A percentile compares a stretch with the other conserved stretches of the same genome.
Conservation (phyloP, 2,888 invertebrate genomes). For the Himalopsyche tibetana region DNA sequence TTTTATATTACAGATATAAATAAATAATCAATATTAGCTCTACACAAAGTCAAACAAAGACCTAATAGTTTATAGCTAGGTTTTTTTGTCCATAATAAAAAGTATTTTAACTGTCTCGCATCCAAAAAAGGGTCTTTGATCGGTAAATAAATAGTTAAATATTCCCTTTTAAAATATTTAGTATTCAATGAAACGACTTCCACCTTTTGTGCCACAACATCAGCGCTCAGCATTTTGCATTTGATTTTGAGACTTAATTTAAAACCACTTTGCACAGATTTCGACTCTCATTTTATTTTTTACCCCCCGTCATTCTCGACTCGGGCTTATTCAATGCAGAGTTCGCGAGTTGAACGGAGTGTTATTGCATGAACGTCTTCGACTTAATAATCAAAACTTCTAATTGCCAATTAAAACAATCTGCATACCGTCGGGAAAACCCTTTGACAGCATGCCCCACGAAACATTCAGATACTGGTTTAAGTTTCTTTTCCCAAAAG, state of each 20-base stretch:
- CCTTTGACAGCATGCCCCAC: conserved; percentile 55
- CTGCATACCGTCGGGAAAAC: conserved; percentile 53
- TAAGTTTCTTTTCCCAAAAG: conserved; percentile 31
- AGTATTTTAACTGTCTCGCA: too few relatives aligned
- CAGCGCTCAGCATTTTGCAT: conserved; percentile 23
- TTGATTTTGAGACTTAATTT: conserved; percentile 40
- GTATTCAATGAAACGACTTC: not conserved
- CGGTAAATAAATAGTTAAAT: not conserved
- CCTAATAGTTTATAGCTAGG: too few relatives aligned
- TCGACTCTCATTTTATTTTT: conserved; percentile 33
- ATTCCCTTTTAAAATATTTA: not conserved
- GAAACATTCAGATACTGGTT: conserved; percentile 35
- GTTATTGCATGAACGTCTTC: conserved; percentile 58
- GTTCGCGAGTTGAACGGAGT: conserved; percentile 39
- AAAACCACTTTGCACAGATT: conserved; percentile 34
- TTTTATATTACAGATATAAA: too few relatives aligned
- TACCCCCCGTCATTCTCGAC: conserved; percentile 27
- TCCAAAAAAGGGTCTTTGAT: not conserved
- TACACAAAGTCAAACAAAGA: too few relatives aligned
- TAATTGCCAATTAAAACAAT: conserved; percentile 64
- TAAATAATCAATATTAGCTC: too few relatives aligned
- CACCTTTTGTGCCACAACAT: not conserved
- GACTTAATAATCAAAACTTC: conserved; percentile 61
- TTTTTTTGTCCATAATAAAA: too few relatives aligned
- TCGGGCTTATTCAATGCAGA: conserved; percentile 41